Percentiles rank a stretch among this genome's conserved stretches.
These are phyloP conservation scores for Synanceia verrucosa DNA, from an alignment of 2,797 vertebrate species.

Conservation along the genomic window DNA sequence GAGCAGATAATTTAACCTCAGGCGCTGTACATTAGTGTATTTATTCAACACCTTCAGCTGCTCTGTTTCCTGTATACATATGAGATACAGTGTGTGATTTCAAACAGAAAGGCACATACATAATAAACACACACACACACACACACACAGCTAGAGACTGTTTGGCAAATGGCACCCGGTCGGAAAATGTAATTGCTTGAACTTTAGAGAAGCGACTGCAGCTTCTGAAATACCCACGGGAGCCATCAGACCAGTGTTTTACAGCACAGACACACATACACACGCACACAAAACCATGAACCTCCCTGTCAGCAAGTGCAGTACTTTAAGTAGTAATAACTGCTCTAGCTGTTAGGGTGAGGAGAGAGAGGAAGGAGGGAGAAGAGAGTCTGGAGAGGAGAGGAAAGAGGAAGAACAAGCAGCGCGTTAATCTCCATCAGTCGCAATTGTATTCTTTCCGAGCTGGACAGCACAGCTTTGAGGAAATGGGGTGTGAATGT, in stretches of 20 bases:
- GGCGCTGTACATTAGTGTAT: constrained; percentile 1
- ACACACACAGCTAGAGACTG: constrained; percentile 45
- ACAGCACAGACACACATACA: constrained; percentile 39
- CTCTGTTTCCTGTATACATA: not conserved
- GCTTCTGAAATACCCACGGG: constrained; percentile 70
- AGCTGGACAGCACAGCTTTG: not conserved
- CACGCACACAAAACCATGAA: constrained; percentile 32
- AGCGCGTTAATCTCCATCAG: constrained; percentile 54
- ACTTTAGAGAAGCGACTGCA: constrained; percentile 75
- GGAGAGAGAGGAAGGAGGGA: constrained; percentile 25
- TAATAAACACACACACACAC: constrained; percentile 31
- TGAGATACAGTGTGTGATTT: not conserved
- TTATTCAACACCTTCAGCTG: constrained; percentile 17
- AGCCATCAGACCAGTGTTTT: constrained; percentile 74
- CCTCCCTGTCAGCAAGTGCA: constrained; percentile 71
- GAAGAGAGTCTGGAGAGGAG: constrained; percentile 21
- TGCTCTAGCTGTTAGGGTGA: constrained; percentile 62
- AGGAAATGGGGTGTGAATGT: constrained; percentile 26
- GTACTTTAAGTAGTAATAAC: constrained; percentile 74
- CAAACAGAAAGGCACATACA: constrained; percentile 12
- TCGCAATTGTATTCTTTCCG: constrained; percentile 23
- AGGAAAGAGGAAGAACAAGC: constrained; percentile 35
- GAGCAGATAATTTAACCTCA: not conserved
- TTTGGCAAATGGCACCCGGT: constrained; percentile 72
- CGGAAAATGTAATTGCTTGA: constrained; percentile 78